Conservation (phyloP, 2,797 vertebrate species). For the Tiaroga cobitis region DNA sequence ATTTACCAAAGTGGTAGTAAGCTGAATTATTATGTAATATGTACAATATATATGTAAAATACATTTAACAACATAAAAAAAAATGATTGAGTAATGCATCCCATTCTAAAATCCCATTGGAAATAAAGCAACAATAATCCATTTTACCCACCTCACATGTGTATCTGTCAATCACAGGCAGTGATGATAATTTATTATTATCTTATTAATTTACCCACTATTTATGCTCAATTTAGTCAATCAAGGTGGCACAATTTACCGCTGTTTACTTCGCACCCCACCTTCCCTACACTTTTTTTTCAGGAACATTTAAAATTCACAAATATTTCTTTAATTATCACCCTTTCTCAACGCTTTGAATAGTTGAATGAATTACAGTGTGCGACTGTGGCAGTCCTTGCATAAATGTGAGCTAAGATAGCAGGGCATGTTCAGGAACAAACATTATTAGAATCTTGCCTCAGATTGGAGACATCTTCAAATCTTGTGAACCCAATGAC, state of each 20-base stretch:
- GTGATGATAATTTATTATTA: neutral
- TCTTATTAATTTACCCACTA: no score
- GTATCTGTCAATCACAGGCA: neutral
- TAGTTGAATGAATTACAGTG: neutral
- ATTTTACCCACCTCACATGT: neutral
- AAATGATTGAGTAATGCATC: neutral
- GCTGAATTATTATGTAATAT: neutral
- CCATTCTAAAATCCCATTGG: neutral
- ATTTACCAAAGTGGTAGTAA: no score
- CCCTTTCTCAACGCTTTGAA: neutral
- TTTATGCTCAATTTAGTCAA: neutral
- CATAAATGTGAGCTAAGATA: neutral
- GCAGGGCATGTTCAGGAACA: neutral
- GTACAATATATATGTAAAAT: neutral
- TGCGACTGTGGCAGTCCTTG: neutral
- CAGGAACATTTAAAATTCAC: neutral
- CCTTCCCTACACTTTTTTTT: neutral
- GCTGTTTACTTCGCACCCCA: neutral
- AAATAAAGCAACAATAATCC: no score
- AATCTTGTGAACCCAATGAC: neutral
- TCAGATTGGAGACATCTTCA: conserved; percentile 25
- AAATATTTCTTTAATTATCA: neutral
- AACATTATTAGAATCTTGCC: neutral
- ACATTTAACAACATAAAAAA: neutral
- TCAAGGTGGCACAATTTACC: neutral